Percentiles rank a stretch among this genome's conserved stretches.
These are phyloP conservation scores for Sibirionetta formosa DNA, from an alignment of 2,797 vertebrate genomes.

Conservation along the genomic window DNA sequence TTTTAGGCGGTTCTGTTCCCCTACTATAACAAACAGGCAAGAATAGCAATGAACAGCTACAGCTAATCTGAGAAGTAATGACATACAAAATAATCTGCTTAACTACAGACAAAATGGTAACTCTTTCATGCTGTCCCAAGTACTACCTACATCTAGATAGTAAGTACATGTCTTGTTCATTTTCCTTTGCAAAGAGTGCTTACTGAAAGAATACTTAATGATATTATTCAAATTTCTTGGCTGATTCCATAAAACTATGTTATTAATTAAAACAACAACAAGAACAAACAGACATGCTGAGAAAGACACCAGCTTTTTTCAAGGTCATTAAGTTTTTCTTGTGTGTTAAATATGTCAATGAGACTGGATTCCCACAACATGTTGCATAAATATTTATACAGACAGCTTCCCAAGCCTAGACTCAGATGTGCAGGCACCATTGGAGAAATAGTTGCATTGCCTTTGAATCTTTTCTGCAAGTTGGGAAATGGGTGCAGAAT, in stretches of 20 bases:
- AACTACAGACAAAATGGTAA: background rate
- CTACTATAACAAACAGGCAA: background rate
- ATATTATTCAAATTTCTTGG: background rate
- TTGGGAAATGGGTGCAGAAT: background rate
- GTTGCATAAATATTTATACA: background rate
- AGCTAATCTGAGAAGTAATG: background rate
- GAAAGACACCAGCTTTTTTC: background rate
- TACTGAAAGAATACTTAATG: background rate
- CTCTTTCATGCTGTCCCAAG: background rate
- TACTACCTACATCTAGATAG: background rate
- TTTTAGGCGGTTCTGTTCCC: background rate
- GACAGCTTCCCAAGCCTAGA: background rate
- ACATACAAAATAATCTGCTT: background rate
- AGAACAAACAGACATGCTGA: background rate
- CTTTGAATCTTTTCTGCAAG: background rate
- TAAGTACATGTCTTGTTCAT: background rate
- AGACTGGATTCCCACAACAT: background rate
- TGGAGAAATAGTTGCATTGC: background rate
- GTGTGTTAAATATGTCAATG: background rate
- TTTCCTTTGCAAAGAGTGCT: background rate
- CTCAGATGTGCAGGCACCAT: background rate
- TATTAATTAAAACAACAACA: background rate
- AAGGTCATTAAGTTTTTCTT: background rate
- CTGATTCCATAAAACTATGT: background rate
- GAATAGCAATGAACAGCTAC: background rate